Percentiles rank a stretch among this genome's conserved stretches.
Evolutionary conservation across 1,140 invertebrate species (phyloP).

Genomic region (Goniozus legneri): DNA sequence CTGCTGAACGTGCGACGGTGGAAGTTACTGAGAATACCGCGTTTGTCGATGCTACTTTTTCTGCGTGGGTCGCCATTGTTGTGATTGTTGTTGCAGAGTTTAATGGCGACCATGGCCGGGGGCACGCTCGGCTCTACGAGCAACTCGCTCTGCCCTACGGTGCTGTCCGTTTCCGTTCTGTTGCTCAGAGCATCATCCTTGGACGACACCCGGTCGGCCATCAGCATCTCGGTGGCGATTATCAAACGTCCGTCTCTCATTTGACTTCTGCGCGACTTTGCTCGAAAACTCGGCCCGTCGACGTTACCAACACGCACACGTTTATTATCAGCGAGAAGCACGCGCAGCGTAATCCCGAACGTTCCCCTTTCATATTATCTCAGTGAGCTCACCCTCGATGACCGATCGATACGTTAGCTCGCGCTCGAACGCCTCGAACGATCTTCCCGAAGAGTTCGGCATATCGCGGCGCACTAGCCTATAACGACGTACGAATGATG

Average conservation of each 20-base stretch:
- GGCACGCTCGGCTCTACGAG: conserved; percentile 26
- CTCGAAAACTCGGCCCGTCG: not conserved
- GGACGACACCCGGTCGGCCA: conserved; percentile 16
- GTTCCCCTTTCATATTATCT: too few species aligned
- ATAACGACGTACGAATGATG: too few species aligned
- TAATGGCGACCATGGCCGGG: conserved; percentile 23
- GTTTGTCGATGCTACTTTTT: conserved; percentile 11
- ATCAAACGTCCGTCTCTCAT: not conserved
- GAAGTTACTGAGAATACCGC: conserved; percentile 24
- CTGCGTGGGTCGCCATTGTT: too few species aligned
- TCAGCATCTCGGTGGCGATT: conserved; percentile 18
- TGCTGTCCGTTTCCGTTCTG: not conserved
- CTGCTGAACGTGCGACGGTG: conserved; percentile 35
- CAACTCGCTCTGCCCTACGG: conserved; percentile 25
- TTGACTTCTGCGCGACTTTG: not conserved
- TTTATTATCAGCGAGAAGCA: too few species aligned
- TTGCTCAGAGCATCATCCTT: conserved; percentile 6
- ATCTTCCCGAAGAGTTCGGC: too few species aligned
- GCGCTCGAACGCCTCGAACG: too few species aligned
- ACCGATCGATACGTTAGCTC: too few species aligned
- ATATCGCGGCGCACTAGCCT: too few species aligned
- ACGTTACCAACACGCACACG: conserved; percentile 4
- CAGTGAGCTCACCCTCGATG: not conserved
- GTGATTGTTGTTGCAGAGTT: conserved; percentile 26
- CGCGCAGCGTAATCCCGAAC: too few species aligned